phyloP scores from a whole-genome alignment of 2,888 invertebrate species.

The Apamea monoglypha region DNA sequence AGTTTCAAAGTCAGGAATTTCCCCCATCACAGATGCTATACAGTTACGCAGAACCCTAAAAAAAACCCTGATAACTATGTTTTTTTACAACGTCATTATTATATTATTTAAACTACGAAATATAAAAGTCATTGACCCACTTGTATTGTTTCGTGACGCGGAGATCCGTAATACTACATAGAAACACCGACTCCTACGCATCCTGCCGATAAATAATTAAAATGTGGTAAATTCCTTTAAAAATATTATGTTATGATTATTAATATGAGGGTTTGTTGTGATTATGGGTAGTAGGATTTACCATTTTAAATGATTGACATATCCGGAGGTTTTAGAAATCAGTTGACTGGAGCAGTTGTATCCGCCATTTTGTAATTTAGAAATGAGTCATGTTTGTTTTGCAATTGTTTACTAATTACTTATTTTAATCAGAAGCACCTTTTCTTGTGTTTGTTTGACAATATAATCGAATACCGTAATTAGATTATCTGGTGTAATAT shows the following conservation, averaged over 20 bases:
- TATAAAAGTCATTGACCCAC: conserved; percentile 63
- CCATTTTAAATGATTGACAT: background rate
- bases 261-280: conserved; percentile 1
- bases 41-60: conserved; percentile 11
- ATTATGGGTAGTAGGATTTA: conserved; percentile 3
- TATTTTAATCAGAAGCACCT: background rate
- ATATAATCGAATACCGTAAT: conserved; percentile 2
- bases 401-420: background rate
- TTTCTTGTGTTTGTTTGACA: background rate
- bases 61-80: background rate
- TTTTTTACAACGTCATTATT: conserved; percentile 23
- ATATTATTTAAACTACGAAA: conserved; percentile 42
- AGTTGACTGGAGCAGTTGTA: too few relatives aligned
- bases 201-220: conserved; percentile 61
- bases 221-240: conserved; percentile 33
- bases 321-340: conserved; percentile 1
- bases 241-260: conserved; percentile 26
- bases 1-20: background rate
- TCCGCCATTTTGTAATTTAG: conserved; percentile 12
- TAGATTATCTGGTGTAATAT: background rate
- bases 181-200: conserved; percentile 61
- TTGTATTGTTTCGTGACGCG: conserved; percentile 56
- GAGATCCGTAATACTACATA: conserved; percentile 58
- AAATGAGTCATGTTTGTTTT: conserved; percentile 4
- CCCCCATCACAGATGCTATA: background rate